Evolutionary conservation across 2,113 vertebrate species (phyloP).

Genomic region (Notothenia coriiceps): DNA sequence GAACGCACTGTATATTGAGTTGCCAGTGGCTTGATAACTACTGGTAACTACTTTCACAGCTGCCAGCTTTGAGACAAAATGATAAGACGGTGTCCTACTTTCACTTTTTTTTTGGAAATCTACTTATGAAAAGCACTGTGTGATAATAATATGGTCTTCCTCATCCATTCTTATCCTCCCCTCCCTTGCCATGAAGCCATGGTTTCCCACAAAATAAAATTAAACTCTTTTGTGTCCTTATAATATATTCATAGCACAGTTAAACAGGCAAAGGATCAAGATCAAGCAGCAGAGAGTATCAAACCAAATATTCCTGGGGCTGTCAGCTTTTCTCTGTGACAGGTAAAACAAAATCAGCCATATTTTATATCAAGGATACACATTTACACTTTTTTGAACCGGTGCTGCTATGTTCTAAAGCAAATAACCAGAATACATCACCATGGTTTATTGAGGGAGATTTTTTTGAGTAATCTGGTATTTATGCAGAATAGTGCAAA

Average conservation of each 20-base stretch:
- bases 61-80: conserved; percentile 46
- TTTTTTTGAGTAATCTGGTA: background rate
- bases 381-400: conserved; percentile 23
- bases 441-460: background rate
- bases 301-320: conserved; percentile 77
- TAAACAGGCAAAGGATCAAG: conserved; percentile 70
- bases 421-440: background rate
- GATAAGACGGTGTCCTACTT: conserved; percentile 69
- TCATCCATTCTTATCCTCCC: conserved; percentile 56
- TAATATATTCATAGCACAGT: conserved; percentile 75
- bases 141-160: conserved; percentile 58
- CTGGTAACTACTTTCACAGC: conserved; percentile 42
- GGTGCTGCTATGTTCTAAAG: background rate
- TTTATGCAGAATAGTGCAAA: background rate
- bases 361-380: conserved; percentile 54
- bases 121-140: conserved; percentile 57
- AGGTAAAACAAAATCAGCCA: conserved; percentile 21
- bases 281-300: conserved; percentile 75
- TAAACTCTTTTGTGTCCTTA: conserved; percentile 67
- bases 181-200: conserved; percentile 8
- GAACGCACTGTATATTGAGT: background rate
- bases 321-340: conserved; percentile 50
- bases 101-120: conserved; percentile 24
- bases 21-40: conserved; percentile 34
- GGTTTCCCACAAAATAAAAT: conserved; percentile 56